Evolutionary conservation across 2,797 vertebrate genomes (phyloP).

Genomic region (Cossypha caffra): DNA sequence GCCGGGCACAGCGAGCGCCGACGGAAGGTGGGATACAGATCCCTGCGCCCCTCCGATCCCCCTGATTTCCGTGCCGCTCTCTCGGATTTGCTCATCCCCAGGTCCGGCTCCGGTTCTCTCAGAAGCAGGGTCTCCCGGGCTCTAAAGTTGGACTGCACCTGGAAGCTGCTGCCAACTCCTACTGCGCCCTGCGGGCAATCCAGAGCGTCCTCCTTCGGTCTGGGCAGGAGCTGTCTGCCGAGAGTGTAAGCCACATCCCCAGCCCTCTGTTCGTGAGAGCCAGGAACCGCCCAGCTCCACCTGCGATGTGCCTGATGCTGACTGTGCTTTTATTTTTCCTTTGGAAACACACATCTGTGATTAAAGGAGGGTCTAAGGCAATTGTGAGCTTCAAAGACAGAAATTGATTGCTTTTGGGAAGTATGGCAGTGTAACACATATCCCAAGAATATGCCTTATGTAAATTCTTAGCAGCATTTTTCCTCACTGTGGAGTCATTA

Average conservation of each 20-base stretch:
- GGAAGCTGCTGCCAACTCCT: constrained; percentile 77
- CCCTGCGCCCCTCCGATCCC: neutral
- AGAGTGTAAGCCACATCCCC: constrained; percentile 63
- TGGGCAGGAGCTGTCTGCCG: constrained; percentile 68
- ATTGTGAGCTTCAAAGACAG: neutral
- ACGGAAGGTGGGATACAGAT: neutral
- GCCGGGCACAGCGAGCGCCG: fast-evolving
- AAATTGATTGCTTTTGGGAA: neutral
- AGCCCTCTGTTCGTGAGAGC: neutral
- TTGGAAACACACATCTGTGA: neutral
- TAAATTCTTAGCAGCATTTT: neutral
- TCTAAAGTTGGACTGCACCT: constrained; percentile 73
- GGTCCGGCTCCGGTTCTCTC: constrained; percentile 82
- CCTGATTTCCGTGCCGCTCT: neutral
- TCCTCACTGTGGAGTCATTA: neutral
- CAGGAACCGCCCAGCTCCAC: neutral
- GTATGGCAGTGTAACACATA: neutral
- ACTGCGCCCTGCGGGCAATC: constrained; percentile 84
- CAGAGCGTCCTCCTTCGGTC: constrained; percentile 78
- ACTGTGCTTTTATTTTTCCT: neutral
- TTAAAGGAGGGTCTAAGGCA: neutral
- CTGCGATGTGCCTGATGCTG: neutral
- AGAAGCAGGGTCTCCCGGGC: constrained; percentile 77
- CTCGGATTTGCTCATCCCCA: constrained; percentile 39
- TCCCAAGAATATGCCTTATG: neutral